Base-by-base conservation (phyloP, 2,888 invertebrate species). In the Eupithecia abbreviata region DNA sequence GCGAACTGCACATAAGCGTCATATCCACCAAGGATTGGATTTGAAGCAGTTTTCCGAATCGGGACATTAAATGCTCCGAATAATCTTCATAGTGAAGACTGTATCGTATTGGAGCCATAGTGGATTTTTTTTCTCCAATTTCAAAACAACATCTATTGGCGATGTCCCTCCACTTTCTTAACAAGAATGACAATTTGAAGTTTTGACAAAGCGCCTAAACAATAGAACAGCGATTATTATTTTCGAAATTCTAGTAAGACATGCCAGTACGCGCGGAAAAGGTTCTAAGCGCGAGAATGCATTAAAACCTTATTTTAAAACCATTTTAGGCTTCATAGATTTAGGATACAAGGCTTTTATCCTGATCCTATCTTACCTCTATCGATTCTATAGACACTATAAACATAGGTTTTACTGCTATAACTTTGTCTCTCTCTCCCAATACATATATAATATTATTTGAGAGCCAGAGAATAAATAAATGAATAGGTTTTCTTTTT, bases 1-100 rank as follows among this genome's bases (percentile, higher is more conserved):
- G 97, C 71, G 96, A 97, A 85, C 97, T 97, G 87, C 97, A 97
- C 95, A 96, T 96, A 69, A 97, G 95, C 72, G 97, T 97, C 90
- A 97, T 96, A 89, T 97, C 97, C 66, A 97, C 97, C 80, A 97
- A 93, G 77, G 96, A 96, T 89, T 97, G 97, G 88, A 96, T 96
- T 91, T 97, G 97, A 87, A 97, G 94, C 66, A 97, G 92, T 86
- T 96, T 96, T 80, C 97, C 97, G 87, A 97, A 96, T 85, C 96
- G 96, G 73, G 96, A 96, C 88, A 96, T 95, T 82, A 97, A 93
- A 87, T 96, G 96, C 83, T 96, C 96, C 45, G 97, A 96, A 90
- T 97, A 97, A 87, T 96, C 96, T 89, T 96, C 96, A 95, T 96
- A 96, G 87, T 96, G 96, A 78, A 97, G 95, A 87, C 96, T 96